phyloP scores from a whole-genome alignment of 2,888 invertebrate species.

The Lasioglossum morio region DNA sequence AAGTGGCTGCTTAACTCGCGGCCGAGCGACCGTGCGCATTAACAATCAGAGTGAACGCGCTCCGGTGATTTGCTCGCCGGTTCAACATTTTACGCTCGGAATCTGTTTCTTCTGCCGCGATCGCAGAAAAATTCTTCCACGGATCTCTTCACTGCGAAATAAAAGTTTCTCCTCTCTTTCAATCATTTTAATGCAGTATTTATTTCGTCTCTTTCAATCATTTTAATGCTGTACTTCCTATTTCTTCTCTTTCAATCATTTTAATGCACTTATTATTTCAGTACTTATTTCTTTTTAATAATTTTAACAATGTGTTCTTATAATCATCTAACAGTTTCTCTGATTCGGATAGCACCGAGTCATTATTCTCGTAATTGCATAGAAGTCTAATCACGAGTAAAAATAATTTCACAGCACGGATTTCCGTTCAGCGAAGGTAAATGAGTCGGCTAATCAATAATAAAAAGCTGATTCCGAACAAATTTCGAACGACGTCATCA shows the following conservation, averaged over 20 bases:
- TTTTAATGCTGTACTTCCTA: too few relatives aligned
- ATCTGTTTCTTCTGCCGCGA: neutral
- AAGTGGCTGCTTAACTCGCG: slow-evolving; percentile 30
- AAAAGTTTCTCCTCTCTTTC: too few relatives aligned
- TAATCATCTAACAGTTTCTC: too few relatives aligned
- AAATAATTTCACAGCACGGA: neutral
- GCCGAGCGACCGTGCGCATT: neutral
- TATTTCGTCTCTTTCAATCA: too few relatives aligned
- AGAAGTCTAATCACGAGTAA: too few relatives aligned
- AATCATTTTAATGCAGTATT: too few relatives aligned
- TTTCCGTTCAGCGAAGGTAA: neutral
- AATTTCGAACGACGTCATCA: neutral
- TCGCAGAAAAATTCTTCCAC: neutral
- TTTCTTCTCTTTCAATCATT: too few relatives aligned
- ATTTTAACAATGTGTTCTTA: too few relatives aligned
- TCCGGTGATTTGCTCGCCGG: slow-evolving; percentile 10
- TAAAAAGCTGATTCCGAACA: neutral
- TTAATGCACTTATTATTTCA: too few relatives aligned
- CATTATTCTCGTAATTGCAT: too few relatives aligned
- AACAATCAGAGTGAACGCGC: slow-evolving; percentile 28
- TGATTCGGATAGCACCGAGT: too few relatives aligned
- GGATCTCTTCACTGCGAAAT: neutral
- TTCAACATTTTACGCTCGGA: slow-evolving; percentile 5
- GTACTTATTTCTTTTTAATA: too few relatives aligned
- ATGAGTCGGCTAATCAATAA: neutral